Base-by-base conservation (phyloP, 2,797 vertebrate genomes). In the Lophotriccus pileatus region DNA sequence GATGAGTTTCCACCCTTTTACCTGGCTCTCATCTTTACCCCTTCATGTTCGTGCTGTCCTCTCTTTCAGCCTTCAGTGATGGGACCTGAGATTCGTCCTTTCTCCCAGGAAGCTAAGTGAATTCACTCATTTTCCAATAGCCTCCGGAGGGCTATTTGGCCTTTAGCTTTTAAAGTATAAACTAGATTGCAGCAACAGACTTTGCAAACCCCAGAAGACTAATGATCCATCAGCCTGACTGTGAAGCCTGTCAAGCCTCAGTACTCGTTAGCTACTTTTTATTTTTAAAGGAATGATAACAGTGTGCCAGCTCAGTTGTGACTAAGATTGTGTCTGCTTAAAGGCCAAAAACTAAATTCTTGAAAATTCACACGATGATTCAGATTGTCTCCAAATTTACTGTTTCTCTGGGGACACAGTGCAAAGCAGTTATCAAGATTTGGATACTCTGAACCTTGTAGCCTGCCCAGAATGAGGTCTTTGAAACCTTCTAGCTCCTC, bases 141-240 rank as follows among this genome's bases (percentile, higher is more conserved):
- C 14, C 17, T 34, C 11, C 28, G 36, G 23, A 69, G 9, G 16
- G 4, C 25, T 73, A 2, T 7, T 66, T 20, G 19, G 4, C 32
- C 14, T 41, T 49, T 37, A 13, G 6, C 14, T 14, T 17, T 58
- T 66, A 50, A 56, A 46, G 0, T 0, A 36, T 19, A 70, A 62
- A 20, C 4, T 56, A 17, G 4, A 16, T 22, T 78, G 49, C 27
- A 59, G 25, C 15, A 63, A 22, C 1, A 55, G 43, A 18, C 28
- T 34, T 22, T 81, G 39, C 62, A 52, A 91, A 90, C 67, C 2
- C 6, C 20, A 25, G n/a, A 56, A 44, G 47, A 36, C 39, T 63
- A 47, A 81, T 50, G 30, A 67, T 24, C 32, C 8, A 23, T 22
- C 9, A 86, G 8, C 22, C 3, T 74, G 32, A 58, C 47, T 60